A percentile compares a stretch with the other conserved stretches of the same genome.
These are phyloP conservation scores for Phenganax subtilis DNA, from an alignment of 92 coral and sea anemone genomes.

Conservation along the genomic window DNA sequence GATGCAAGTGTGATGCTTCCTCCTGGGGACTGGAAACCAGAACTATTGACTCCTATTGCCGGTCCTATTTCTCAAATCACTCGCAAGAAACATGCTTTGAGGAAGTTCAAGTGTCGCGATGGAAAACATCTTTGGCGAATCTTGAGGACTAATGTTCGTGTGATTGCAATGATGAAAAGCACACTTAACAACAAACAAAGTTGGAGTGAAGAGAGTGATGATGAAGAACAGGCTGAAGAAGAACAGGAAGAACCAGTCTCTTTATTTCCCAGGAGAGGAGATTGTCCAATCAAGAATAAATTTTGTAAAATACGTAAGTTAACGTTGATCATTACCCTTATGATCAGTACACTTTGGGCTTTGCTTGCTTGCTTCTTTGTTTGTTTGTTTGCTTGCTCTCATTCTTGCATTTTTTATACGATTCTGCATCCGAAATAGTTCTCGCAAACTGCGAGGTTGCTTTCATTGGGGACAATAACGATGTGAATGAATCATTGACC, in stretches of 20 bases:
- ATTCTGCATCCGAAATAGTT: too few species aligned
- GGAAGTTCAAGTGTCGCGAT: constrained; percentile 27
- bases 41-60: constrained; percentile 33
- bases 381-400: too few species aligned
- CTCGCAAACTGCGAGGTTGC: too few species aligned
- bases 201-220: not conserved
- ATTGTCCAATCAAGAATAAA: constrained; percentile 30
- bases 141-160: constrained; percentile 27
- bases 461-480: too few species aligned
- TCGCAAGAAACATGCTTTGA: constrained; percentile 28
- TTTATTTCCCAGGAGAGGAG: constrained; percentile 36
- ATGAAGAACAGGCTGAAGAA: not conserved
- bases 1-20: constrained; percentile 40
- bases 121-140: constrained; percentile 38
- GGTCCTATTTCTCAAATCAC: constrained; percentile 21
- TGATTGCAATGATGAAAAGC: constrained; percentile 30
- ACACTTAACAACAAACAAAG: not conserved
- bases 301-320: constrained; percentile 33
- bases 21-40: constrained; percentile 38
- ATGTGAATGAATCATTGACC: too few species aligned
- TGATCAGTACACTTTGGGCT: too few species aligned
- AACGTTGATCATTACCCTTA: not conserved
- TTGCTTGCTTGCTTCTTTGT: too few species aligned
- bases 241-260: not conserved
- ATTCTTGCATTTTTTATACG: too few species aligned